Evolutionary conservation across 92 coral and sea anemone genomes (phyloP).

Genomic region (Palythoa grandis): DNA sequence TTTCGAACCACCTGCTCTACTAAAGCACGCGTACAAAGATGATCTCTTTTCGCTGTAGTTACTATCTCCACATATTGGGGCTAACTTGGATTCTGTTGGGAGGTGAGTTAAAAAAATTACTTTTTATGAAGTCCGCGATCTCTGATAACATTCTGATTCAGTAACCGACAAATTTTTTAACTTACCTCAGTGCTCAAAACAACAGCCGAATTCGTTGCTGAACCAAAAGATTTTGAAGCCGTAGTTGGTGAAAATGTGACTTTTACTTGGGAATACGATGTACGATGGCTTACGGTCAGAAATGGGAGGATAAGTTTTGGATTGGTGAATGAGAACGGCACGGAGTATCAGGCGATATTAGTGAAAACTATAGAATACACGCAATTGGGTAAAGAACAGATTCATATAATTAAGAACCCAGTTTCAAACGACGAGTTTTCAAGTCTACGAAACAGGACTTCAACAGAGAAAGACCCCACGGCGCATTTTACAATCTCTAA

Average conservation of each 20-base stretch:
- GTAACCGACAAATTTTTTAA: neutral
- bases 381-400: neutral
- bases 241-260: conserved; percentile 41
- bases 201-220: conserved; percentile 5
- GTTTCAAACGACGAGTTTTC: conserved; percentile 34
- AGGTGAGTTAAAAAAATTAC: conserved; percentile 19
- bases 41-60: neutral
- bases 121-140: neutral
- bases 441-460: conserved; percentile 28
- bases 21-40: neutral
- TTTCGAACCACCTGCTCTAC: neutral
- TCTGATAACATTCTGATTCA: neutral
- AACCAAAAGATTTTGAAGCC: conserved; percentile 20
- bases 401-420: conserved; percentile 16
- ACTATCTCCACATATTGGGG: neutral
- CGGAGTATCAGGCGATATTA: conserved; percentile 17
- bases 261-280: conserved; percentile 24
- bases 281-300: conserved; percentile 2
- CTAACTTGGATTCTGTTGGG: neutral
- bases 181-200: neutral
- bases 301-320: conserved; percentile 24
- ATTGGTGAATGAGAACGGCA: conserved; percentile 10
- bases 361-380: conserved; percentile 24
- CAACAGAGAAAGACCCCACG: conserved; percentile 5
- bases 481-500: conserved; percentile 30